These are phyloP conservation scores for Nemapogon koenigi DNA, from an alignment of 2,888 invertebrate species.

Conservation along the genomic window DNA sequence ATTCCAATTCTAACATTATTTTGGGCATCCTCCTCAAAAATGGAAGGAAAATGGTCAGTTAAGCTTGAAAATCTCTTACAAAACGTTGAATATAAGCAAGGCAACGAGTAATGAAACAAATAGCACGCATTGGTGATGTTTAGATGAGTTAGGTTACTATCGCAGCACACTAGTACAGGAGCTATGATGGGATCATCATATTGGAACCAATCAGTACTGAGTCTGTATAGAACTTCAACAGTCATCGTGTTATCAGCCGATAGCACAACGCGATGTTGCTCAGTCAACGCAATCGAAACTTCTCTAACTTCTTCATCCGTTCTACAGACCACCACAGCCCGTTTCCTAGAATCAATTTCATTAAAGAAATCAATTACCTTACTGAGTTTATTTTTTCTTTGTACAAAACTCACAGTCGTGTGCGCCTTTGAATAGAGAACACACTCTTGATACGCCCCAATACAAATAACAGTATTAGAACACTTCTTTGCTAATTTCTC, in stretches of 20 bases:
- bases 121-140: slow-evolving; percentile 69
- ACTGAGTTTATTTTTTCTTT: slow-evolving; percentile 42
- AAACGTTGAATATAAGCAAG: slow-evolving; percentile 70
- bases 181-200: slow-evolving; percentile 42
- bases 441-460: slow-evolving; percentile 77
- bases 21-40: slow-evolving; percentile 27
- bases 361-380: slow-evolving; percentile 54
- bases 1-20: slow-evolving; percentile 49
- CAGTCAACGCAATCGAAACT: slow-evolving; percentile 28
- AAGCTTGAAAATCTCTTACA: slow-evolving; percentile 72
- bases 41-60: slow-evolving; percentile 64
- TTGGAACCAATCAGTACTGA: slow-evolving; percentile 40
- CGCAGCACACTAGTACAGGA: slow-evolving; percentile 72
- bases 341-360: slow-evolving; percentile 43
- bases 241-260: slow-evolving; percentile 38
- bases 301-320: slow-evolving; percentile 59
- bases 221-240: slow-evolving; percentile 38
- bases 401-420: slow-evolving; percentile 38
- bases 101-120: slow-evolving; percentile 76
- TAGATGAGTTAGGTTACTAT: slow-evolving; percentile 67
- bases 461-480: slow-evolving; percentile 68
- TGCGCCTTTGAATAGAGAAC: slow-evolving; percentile 70
- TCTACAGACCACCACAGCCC: slow-evolving; percentile 70
- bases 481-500: slow-evolving; percentile 60
- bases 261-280: slow-evolving; percentile 28